phyloP scores from a whole-genome alignment of 1,140 invertebrate species.

The Hypothenemus hampei region DNA sequence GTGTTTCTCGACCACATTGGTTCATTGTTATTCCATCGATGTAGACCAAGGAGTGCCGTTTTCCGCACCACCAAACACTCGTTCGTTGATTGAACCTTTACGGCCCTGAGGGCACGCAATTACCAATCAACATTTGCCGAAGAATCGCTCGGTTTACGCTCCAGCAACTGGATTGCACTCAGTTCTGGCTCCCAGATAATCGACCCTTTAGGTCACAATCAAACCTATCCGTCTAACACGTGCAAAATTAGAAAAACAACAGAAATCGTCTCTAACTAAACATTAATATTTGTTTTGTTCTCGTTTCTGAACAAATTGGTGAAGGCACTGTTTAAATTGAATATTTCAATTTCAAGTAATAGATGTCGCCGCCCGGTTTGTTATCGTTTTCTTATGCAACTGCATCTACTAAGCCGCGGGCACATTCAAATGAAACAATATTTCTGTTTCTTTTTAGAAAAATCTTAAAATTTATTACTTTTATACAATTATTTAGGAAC shows the following conservation, averaged over 20 bases:
- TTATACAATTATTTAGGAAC: too few relatives aligned
- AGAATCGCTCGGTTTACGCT: conserved; percentile 14
- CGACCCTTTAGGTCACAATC: neutral
- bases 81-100: conserved; percentile 38
- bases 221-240: neutral
- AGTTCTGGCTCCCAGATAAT: neutral
- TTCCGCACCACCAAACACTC: conserved; percentile 41
- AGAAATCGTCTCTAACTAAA: neutral
- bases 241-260: neutral
- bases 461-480: too few relatives aligned
- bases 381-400: too few relatives aligned
- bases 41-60: conserved; percentile 40
- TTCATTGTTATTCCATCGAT: conserved; percentile 37
- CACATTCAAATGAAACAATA: too few relatives aligned
- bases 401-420: too few relatives aligned
- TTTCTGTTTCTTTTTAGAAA: too few relatives aligned
- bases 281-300: neutral
- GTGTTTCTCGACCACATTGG: too few relatives aligned
- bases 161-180: neutral
- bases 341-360: too few relatives aligned
- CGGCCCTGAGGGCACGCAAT: conserved; percentile 40
- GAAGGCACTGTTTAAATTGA: too few relatives aligned
- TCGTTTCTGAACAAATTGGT: neutral
- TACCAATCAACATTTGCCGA: conserved; percentile 43
- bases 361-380: too few relatives aligned